Evolutionary conservation across 1,140 invertebrate genomes (phyloP).

Genomic region (Yoshiicerus persimilis): DNA sequence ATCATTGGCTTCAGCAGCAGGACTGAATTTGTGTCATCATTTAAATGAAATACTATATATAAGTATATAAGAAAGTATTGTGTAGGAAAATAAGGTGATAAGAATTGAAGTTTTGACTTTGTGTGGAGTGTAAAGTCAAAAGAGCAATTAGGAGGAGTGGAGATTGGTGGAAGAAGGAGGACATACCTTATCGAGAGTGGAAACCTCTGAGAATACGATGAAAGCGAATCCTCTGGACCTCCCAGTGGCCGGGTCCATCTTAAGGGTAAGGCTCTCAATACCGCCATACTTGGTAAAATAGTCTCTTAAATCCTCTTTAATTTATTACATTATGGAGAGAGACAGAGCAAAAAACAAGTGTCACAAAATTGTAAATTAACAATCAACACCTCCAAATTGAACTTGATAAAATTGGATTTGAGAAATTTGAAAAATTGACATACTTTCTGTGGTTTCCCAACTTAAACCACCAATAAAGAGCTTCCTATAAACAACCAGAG

Average conservation of each 20-base stretch:
- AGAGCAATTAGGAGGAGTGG: background rate
- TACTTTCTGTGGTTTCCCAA: slow-evolving; percentile 97
- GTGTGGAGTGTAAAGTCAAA: background rate
- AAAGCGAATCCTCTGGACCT: slow-evolving; percentile 91
- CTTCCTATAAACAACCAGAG: slow-evolving; percentile 75
- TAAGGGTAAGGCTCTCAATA: slow-evolving; percentile 91
- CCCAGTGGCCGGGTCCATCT: slow-evolving; percentile 87
- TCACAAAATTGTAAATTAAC: slow-evolving; percentile 37
- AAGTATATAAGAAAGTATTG: background rate
- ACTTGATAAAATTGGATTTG: slow-evolving; percentile 6
- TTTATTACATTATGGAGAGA: slow-evolving; percentile 46
- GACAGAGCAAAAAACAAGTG: slow-evolving; percentile 46
- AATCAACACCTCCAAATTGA: slow-evolving; percentile 23
- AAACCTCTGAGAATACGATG: slow-evolving; percentile 86
- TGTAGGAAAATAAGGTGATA: background rate
- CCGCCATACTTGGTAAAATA: slow-evolving; percentile 87
- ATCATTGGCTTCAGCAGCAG: slow-evolving; percentile 43
- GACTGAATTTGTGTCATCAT: slow-evolving; percentile 43
- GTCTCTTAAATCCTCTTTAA: slow-evolving; percentile 87
- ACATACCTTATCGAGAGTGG: slow-evolving; percentile 83
- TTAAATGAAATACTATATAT: background rate
- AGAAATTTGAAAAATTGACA: slow-evolving; percentile 60
- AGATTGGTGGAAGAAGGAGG: background rate
- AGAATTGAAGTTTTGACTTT: background rate
- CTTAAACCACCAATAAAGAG: slow-evolving; percentile 95